Evolutionary conservation across 2,113 vertebrate species (phyloP).

Genomic region (Pomatostomus ruficeps): DNA sequence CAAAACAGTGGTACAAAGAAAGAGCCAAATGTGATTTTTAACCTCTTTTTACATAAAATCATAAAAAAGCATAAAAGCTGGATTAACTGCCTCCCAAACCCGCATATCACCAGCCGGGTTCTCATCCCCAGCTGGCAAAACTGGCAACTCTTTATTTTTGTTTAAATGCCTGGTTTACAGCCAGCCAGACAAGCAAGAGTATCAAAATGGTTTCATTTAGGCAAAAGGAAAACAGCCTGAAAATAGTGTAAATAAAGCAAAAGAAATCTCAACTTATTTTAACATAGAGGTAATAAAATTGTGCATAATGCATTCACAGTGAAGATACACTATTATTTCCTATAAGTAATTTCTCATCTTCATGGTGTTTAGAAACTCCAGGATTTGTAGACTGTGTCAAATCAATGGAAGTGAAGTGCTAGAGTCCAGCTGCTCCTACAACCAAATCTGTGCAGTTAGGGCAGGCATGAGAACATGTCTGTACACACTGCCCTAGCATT

Average conservation of each 20-base stretch:
- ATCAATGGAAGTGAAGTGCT: background rate
- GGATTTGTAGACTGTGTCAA: background rate
- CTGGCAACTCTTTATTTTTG: conserved; percentile 79
- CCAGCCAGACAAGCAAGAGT: conserved; percentile 71
- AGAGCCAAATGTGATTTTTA: conserved; percentile 77
- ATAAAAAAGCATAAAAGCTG: conserved; percentile 79
- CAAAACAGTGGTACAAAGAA: conserved; percentile 64
- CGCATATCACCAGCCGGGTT: conserved; percentile 76
- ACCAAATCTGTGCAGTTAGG: background rate
- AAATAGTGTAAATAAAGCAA: conserved; percentile 57
- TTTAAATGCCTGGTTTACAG: conserved; percentile 78
- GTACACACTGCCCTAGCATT: background rate
- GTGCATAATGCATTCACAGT: background rate
- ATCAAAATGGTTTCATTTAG: conserved; percentile 68
- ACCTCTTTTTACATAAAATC: conserved; percentile 78
- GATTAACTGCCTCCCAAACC: conserved; percentile 76
- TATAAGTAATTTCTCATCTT: background rate
- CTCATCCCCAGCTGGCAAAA: conserved; percentile 80
- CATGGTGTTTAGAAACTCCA: background rate
- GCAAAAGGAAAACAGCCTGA: conserved; percentile 55
- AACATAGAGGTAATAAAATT: conserved; percentile 25
- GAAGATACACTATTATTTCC: background rate
- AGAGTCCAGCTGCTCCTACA: background rate
- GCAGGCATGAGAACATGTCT: background rate
- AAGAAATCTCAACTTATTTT: conserved; percentile 30